A percentile compares a stretch with the other conserved stretches of the same genome.
Evolutionary conservation across 2,113 vertebrate genomes (phyloP).

Genomic region (Parus major): DNA sequence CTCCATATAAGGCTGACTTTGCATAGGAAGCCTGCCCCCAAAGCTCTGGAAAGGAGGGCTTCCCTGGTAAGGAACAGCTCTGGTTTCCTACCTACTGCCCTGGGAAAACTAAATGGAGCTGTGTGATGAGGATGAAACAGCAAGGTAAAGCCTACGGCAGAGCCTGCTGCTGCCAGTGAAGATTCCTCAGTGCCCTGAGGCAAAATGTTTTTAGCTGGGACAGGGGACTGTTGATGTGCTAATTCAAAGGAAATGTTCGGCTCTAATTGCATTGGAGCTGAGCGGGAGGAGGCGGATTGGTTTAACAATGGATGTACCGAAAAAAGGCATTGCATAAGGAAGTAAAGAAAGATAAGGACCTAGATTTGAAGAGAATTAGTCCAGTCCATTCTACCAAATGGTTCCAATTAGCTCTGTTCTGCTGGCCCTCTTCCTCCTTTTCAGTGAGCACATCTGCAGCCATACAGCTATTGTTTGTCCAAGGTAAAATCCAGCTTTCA

Average conservation of each 20-base stretch:
- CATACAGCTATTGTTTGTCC: background rate
- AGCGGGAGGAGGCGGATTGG: background rate
- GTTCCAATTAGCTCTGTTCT: conserved; percentile 20
- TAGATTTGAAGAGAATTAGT: conserved; percentile 41
- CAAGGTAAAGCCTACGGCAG: background rate
- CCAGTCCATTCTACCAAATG: background rate
- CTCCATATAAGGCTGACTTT: background rate
- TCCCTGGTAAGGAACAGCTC: background rate
- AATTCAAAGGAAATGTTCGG: conserved; percentile 37
- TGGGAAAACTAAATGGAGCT: conserved; percentile 17
- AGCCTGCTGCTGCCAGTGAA: background rate
- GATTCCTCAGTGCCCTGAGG: conserved; percentile 1
- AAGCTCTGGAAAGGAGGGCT: background rate
- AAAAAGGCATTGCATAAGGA: background rate
- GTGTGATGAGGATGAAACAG: conserved; percentile 10
- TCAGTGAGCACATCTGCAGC: background rate
- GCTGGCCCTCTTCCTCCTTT: background rate
- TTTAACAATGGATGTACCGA: background rate
- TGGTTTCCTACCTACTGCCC: background rate
- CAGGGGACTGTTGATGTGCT: conserved; percentile 12
- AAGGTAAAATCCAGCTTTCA: conserved; percentile 21
- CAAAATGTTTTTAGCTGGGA: conserved; percentile 37
- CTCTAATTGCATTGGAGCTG: conserved; percentile 8
- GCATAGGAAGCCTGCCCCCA: background rate
- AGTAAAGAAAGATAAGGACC: background rate